Conservation (phyloP, 2,113 vertebrate species). For the Notothenia coriiceps region DNA sequence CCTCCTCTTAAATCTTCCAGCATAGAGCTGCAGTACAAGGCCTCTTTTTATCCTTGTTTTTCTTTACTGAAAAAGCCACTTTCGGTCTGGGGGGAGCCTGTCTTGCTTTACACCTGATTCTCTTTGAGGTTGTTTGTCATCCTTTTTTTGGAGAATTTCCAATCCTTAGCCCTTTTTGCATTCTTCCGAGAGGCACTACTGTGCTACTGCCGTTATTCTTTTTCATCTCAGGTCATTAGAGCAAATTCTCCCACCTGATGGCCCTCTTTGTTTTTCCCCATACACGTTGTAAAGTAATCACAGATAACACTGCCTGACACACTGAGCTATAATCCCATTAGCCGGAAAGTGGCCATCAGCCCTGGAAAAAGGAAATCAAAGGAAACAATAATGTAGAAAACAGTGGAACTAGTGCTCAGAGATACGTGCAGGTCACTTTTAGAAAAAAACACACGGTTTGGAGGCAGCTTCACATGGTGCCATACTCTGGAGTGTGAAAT, state of each 20-base stretch:
- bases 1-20: slow-evolving; percentile 19
- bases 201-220: slow-evolving; percentile 36
- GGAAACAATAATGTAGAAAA: slow-evolving; percentile 45
- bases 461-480: slow-evolving; percentile 55
- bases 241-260: slow-evolving; percentile 57
- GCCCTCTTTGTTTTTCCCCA: slow-evolving; percentile 64
- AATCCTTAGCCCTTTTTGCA: slow-evolving; percentile 33
- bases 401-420: slow-evolving; percentile 36
- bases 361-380: slow-evolving; percentile 57
- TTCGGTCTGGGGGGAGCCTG: slow-evolving; percentile 49
- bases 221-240: slow-evolving; percentile 63
- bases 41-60: slow-evolving; percentile 18
- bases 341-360: slow-evolving; percentile 57
- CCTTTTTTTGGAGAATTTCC: slow-evolving; percentile 58
- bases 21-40: slow-evolving; percentile 28
- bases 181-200: slow-evolving; percentile 43
- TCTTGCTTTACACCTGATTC: slow-evolving; percentile 67
- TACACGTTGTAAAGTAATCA: slow-evolving; percentile 52
- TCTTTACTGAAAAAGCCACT: slow-evolving; percentile 36
- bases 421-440: slow-evolving; percentile 45
- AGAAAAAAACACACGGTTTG: slow-evolving; percentile 38
- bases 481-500: slow-evolving; percentile 62
- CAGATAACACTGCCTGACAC: slow-evolving; percentile 67
- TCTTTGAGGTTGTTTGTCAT: slow-evolving; percentile 57
- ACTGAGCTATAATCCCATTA: slow-evolving; percentile 74